Conservation (phyloP, 2,888 invertebrate genomes). For the Acrocyrtus sp. region DNA sequence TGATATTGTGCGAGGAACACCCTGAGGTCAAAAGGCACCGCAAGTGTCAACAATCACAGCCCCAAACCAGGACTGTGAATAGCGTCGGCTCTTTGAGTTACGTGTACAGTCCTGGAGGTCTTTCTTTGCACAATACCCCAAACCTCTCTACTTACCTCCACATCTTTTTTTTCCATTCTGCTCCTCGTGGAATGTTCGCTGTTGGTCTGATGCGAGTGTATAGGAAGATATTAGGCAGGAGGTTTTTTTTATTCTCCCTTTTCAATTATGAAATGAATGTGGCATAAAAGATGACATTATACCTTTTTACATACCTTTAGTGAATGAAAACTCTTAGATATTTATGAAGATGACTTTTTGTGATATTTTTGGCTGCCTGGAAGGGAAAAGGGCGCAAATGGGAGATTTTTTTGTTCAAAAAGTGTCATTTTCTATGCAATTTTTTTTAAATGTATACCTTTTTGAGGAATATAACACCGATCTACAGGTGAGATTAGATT, state of each 20-base stretch:
- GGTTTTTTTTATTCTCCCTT: slow-evolving; percentile 22
- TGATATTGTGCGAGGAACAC: slow-evolving; percentile 56
- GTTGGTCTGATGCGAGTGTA: background rate
- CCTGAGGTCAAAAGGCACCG: slow-evolving; percentile 61
- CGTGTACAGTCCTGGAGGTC: slow-evolving; percentile 51
- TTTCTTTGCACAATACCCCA: slow-evolving; percentile 39
- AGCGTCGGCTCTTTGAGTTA: slow-evolving; percentile 56
- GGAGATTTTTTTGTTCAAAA: no score
- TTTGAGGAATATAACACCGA: no score
- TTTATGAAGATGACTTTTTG: slow-evolving; percentile 38
- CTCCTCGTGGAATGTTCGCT: background rate
- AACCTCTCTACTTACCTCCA: slow-evolving; percentile 11
- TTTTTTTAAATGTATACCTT: no score
- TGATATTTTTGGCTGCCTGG: slow-evolving; percentile 34
- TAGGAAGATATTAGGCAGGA: slow-evolving; percentile 24
- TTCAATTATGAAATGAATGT: slow-evolving; percentile 22
- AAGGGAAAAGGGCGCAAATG: no score
- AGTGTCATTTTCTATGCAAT: no score
- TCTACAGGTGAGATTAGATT: no score
- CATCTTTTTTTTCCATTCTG: background rate
- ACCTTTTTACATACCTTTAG: background rate
- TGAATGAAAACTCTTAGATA: slow-evolving; percentile 21
- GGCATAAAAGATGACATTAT: slow-evolving; percentile 45
- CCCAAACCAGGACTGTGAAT: slow-evolving; percentile 51
- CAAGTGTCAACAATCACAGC: slow-evolving; percentile 61